These are phyloP conservation scores for Phymorhynchus buccinoides DNA, from an alignment of 1,140 invertebrate genomes.

Conservation along the genomic window DNA sequence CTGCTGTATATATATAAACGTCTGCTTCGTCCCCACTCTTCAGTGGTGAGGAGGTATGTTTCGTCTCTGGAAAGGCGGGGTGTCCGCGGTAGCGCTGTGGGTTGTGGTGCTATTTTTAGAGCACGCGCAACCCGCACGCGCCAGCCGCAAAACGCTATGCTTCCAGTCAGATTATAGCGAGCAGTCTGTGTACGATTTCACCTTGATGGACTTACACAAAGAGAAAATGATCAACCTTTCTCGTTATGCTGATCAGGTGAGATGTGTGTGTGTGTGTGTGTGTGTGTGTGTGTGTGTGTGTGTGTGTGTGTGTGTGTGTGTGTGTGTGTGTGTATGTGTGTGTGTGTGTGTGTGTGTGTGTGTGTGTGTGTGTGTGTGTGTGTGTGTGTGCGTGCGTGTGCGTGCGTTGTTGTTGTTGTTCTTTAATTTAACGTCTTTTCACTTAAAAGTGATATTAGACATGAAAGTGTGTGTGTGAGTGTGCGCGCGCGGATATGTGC, in stretches of 20 bases:
- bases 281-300: background rate
- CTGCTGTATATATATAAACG: no score
- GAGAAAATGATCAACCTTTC: slow-evolving; percentile 61
- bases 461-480: no score
- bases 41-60: background rate
- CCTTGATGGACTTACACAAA: slow-evolving; percentile 54
- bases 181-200: slow-evolving; percentile 51
- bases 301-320: background rate
- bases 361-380: background rate
- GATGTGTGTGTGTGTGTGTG: background rate
- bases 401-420: no score
- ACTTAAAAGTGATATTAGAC: no score
- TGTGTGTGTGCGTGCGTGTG: background rate
- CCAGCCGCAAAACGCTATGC: slow-evolving; percentile 35
- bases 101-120: slow-evolving; percentile 31
- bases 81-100: slow-evolving; percentile 15
- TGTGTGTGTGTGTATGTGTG: no score
- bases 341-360: no score
- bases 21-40: no score
- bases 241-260: slow-evolving; percentile 63
- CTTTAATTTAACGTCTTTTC: no score
- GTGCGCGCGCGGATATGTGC: no score
- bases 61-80: background rate
- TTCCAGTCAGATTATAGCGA: slow-evolving; percentile 41
- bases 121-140: slow-evolving; percentile 30